Conservation (phyloP, 2,888 invertebrate genomes). For the Ormyrus nitidulus region DNA sequence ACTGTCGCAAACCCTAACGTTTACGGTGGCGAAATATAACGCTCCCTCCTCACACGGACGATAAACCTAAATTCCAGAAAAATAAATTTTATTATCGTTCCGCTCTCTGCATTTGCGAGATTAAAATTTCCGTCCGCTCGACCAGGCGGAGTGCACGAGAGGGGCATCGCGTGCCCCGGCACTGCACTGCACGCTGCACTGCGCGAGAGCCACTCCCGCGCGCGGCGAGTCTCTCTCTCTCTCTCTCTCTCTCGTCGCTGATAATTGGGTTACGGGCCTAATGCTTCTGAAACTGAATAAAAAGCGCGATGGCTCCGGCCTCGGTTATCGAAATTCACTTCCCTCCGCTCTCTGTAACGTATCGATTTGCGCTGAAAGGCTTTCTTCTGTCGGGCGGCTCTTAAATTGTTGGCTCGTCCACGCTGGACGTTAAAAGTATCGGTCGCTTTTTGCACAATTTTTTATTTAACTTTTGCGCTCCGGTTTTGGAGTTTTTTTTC, state of each 20-base stretch:
- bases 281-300: constrained; percentile 68
- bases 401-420: background rate
- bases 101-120: background rate
- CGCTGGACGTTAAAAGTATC: too few relatives aligned
- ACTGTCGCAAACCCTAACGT: too few relatives aligned
- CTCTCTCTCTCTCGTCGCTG: background rate
- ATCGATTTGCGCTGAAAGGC: background rate
- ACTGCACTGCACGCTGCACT: too few relatives aligned
- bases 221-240: background rate
- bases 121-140: background rate
- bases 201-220: too few relatives aligned
- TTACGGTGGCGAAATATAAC: too few relatives aligned
- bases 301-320: constrained; percentile 63
- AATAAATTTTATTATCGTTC: background rate
- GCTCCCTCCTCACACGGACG: too few relatives aligned
- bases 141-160: too few relatives aligned
- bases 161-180: too few relatives aligned
- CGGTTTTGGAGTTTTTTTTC: too few relatives aligned
- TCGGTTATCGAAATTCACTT: constrained; percentile 69
- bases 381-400: too few relatives aligned
- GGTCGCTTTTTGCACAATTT: too few relatives aligned
- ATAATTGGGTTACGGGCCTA: constrained; percentile 66
- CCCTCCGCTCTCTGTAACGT: constrained; percentile 47
- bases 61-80: background rate
- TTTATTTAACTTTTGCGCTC: too few relatives aligned